phyloP scores from a whole-genome alignment of 2,113 vertebrate genomes.

The Caranx melampygus region DNA sequence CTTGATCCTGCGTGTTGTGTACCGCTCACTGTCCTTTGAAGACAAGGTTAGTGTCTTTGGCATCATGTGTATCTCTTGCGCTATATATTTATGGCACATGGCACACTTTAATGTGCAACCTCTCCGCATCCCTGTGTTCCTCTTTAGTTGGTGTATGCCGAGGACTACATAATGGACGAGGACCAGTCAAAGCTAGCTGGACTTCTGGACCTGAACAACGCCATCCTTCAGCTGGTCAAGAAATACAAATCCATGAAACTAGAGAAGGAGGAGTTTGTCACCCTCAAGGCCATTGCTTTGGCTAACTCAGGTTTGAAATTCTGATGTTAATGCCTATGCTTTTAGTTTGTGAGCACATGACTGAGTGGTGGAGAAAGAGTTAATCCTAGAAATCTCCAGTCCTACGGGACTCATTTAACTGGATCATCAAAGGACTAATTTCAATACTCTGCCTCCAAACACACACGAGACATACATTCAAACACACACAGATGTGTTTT shows the following conservation, averaged over 20 bases:
- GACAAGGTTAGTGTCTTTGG: constrained; percentile 84
- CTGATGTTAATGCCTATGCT: constrained; percentile 22
- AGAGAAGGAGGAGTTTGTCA: constrained; percentile 99
- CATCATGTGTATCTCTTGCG: background rate
- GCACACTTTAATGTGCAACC: background rate
- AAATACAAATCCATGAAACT: constrained; percentile 99
- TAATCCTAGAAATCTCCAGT: constrained; percentile 79
- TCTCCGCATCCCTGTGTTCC: background rate
- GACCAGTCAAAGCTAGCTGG: constrained; percentile 98
- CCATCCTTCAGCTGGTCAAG: constrained; percentile 98
- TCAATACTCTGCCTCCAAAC: constrained; percentile 63
- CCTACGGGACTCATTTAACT: constrained; percentile 83
- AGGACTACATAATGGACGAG: constrained; percentile 99
- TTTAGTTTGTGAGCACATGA: constrained; percentile 6
- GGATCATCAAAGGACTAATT: constrained; percentile 89
- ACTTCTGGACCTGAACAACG: constrained; percentile 97
- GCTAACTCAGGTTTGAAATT: constrained; percentile 96
- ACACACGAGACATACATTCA: constrained; percentile 43
- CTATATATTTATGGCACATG: background rate
- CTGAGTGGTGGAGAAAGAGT: constrained; percentile 65
- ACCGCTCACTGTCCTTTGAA: constrained; percentile 97
- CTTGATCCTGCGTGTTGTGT: constrained; percentile 97
- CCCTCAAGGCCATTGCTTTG: constrained; percentile 98
- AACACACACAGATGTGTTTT: background rate
- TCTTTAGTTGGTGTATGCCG: constrained; percentile 94